Conservation (phyloP, 2,113 vertebrate genomes). For the Gymnarchus niloticus region DNA sequence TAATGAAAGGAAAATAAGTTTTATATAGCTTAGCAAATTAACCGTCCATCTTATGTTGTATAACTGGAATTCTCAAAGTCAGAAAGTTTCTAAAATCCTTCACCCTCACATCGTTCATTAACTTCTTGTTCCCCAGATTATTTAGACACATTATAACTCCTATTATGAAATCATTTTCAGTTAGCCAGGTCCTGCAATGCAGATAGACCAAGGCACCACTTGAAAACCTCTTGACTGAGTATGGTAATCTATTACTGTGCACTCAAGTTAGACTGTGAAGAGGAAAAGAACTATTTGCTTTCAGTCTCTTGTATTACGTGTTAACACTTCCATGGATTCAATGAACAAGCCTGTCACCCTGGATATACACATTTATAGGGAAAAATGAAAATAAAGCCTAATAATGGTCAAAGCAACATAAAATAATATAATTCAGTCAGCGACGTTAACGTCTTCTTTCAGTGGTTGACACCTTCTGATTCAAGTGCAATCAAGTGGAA, state of each 20-base stretch:
- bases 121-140: neutral
- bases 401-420: neutral
- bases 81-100: neutral
- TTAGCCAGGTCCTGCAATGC: neutral
- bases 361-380: neutral
- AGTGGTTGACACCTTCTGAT: neutral
- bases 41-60: no score
- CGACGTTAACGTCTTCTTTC: neutral
- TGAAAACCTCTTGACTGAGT: slow-evolving; percentile 3
- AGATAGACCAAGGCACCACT: neutral
- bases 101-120: neutral
- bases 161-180: slow-evolving; percentile 10
- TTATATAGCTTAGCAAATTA: no score
- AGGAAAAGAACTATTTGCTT: slow-evolving; percentile 9
- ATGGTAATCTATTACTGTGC: neutral
- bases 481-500: no score
- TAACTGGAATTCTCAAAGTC: neutral
- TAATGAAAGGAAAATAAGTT: no score
- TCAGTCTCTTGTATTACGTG: neutral
- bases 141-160: neutral
- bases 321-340: neutral
- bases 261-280: slow-evolving; percentile 10
- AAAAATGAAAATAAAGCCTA: neutral
- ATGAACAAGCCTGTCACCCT: neutral
- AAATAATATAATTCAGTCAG: neutral